A percentile compares a stretch with the other conserved stretches of the same genome.
These are phyloP conservation scores for Apteryx owenii DNA, from an alignment of 2,113 vertebrate species.

Conservation along the genomic window DNA sequence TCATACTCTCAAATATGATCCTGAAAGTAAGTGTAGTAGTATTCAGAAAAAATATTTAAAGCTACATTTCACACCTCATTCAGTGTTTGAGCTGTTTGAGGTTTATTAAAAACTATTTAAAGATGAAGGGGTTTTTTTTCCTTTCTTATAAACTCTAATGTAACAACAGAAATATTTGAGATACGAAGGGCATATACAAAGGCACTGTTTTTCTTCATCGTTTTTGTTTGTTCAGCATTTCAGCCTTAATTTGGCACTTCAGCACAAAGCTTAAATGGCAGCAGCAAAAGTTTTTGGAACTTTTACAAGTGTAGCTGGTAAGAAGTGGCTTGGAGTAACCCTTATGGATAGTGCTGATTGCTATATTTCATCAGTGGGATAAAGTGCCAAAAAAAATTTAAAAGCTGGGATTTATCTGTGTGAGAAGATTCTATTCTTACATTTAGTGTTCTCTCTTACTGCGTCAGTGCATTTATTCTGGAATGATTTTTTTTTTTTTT, in stretches of 20 bases:
- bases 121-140: neutral
- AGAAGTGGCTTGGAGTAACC: neutral
- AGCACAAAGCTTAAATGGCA: neutral
- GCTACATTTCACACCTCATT: neutral
- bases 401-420: neutral
- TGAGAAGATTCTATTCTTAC: neutral
- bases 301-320: neutral
- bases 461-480: neutral
- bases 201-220: neutral
- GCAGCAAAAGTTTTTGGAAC: neutral
- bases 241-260: neutral
- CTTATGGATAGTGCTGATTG: neutral
- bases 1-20: neutral
- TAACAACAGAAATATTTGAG: neutral
- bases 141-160: neutral
- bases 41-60: neutral
- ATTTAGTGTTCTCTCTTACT: neutral
- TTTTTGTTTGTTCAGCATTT: neutral
- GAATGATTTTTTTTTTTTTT: neutral
- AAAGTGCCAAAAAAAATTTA: neutral
- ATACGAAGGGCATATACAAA: neutral
- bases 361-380: neutral
- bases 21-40: neutral
- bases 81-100: conserved; percentile 4
- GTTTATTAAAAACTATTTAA: neutral